These are phyloP conservation scores for Tetragonisca angustula DNA, from an alignment of 2,888 invertebrate genomes.

Conservation along the genomic window DNA sequence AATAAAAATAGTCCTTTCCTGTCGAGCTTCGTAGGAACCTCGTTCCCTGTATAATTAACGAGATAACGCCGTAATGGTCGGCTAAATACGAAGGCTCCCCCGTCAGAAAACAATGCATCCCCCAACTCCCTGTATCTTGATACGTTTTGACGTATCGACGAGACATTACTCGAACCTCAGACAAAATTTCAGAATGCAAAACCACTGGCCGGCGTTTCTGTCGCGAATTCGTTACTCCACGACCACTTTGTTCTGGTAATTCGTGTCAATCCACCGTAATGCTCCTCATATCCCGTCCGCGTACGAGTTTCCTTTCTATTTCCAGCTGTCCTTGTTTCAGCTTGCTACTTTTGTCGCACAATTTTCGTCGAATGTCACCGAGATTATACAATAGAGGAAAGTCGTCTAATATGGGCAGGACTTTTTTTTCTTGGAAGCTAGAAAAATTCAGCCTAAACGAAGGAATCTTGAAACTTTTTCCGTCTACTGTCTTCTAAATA, in stretches of 20 bases:
- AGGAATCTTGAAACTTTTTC: too few relatives aligned
- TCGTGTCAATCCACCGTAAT: conserved; percentile 48
- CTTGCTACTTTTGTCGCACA: not conserved
- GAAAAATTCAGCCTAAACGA: too few relatives aligned
- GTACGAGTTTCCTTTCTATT: conserved; percentile 11
- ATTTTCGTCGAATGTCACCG: not conserved
- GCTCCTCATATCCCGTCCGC: conserved; percentile 34
- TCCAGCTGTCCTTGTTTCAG: not conserved
- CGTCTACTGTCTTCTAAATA: too few relatives aligned
- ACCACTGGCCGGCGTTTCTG: conserved; percentile 14
- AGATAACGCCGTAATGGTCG: not conserved
- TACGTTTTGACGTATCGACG: not conserved
- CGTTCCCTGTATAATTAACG: not conserved
- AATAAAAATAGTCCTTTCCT: conserved; percentile 12
- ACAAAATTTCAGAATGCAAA: not conserved
- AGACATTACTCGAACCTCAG: not conserved
- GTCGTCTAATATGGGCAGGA: too few relatives aligned
- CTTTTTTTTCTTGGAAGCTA: too few relatives aligned
- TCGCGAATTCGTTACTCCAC: conserved; percentile 32
- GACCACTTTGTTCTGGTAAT: conserved; percentile 35
- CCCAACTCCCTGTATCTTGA: not conserved
- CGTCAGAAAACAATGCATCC: not conserved
- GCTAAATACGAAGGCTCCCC: not conserved
- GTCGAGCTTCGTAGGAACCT: not conserved
- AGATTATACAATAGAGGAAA: too few relatives aligned